Evolutionary conservation across 2,888 invertebrate genomes (phyloP), one percentile per base, ranked within the genome.

Genomic region (Pyrocoelia pectoralis): DNA sequence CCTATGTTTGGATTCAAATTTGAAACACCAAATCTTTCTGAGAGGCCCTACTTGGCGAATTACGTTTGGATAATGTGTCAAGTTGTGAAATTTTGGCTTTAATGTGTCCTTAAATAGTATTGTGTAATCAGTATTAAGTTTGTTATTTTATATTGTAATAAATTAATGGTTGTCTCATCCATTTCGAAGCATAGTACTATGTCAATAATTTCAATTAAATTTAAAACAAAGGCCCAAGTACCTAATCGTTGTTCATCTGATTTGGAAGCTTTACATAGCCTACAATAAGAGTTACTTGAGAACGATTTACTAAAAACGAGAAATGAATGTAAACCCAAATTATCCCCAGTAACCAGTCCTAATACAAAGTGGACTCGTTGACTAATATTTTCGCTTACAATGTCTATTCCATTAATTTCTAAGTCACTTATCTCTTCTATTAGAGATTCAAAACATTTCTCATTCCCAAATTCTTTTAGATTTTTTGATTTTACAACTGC

Each of bases 71-170:
- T 73, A 72, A 40, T 72, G 70, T 12, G 58, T 67, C 33, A 72
- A 65, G 55, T 63, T 68, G 29, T 73, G 70, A 55, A 62, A 65
- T 52, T 70, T 71, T 19, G 69, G 71, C 51, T 70, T 72, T 1
- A 71, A 29, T 2, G 58, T 64, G 56, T 70, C 65, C 8, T 64
- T 55, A 59, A 59, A 68, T 10, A 69, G 46, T 1, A 12, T 10
- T 15, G 64, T 19, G 49, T 61, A 70, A 3, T 65, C 29, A 29
- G 1, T 13, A 56, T 70, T 62, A 19, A 58, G 67, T 14, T 66
- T 54, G 63, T 67, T 4, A 55, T 57, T 61, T 63, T 55, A 46
- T 66, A 38, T 48, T 54, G 24, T 46, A 55, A 6, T n/a, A 66
- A 53, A 13, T 33, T 59, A 46, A 61, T 51, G 17, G 53, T 56